Conservation (phyloP, 2,113 vertebrate species). For the Thryonomys swinderianus region DNA sequence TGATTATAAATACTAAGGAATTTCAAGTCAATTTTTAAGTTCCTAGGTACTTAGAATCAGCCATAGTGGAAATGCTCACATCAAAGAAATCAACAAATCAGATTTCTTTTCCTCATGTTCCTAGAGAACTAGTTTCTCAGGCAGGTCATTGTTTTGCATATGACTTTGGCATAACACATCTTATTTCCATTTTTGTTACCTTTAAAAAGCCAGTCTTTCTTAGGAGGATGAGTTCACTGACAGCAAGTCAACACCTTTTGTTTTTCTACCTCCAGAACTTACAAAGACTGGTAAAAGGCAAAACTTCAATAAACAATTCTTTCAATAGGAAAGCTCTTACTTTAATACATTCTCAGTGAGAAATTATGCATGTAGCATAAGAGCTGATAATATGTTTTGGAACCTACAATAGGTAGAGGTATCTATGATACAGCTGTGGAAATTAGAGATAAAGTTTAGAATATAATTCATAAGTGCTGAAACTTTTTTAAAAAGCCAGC, state of each 20-base stretch:
- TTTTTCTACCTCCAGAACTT: not conserved
- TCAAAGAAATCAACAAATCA: not conserved
- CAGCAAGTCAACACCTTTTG: not conserved
- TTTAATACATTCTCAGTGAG: not conserved
- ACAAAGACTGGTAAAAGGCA: not conserved
- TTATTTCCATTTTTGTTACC: not conserved
- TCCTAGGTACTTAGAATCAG: not conserved
- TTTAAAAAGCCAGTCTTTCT: not conserved
- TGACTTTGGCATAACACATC: not conserved
- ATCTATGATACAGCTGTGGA: not conserved
- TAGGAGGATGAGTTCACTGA: not conserved
- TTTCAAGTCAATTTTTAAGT: not conserved
- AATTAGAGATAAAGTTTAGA: not conserved
- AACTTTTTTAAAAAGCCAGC: not conserved
- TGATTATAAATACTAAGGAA: not conserved
- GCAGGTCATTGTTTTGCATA: not conserved
- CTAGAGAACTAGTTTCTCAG: not conserved
- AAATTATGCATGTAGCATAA: not conserved
- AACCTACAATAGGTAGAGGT: not conserved
- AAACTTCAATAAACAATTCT: not conserved
- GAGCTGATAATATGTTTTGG: not conserved
- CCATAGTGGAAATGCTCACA: not conserved
- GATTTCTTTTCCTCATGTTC: not conserved
- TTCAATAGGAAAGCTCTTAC: not conserved
- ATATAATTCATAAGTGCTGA: not conserved